Conservation (phyloP, 2,113 vertebrate genomes). For the Bagarius yarrelli region DNA sequence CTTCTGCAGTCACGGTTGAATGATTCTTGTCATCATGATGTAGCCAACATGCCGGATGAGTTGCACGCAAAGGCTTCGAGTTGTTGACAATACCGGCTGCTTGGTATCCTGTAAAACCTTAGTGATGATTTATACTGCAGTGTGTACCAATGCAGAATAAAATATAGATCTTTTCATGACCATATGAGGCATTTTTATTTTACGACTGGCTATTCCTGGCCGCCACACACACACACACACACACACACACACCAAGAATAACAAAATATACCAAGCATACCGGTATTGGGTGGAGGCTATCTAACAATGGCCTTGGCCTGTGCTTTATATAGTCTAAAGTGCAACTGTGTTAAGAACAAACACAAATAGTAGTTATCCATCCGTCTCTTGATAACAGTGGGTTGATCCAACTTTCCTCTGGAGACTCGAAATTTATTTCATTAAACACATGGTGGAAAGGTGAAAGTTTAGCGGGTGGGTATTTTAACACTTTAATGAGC, state of each 20-base stretch:
- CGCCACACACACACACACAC: neutral
- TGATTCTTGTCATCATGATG: slow-evolving; percentile 21
- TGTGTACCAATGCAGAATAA: neutral
- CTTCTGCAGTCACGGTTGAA: slow-evolving; percentile 12
- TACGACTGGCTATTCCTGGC: neutral
- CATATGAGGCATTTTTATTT: too few species aligned
- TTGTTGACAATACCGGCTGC: too few species aligned
- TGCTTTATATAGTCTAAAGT: slow-evolving; percentile 29
- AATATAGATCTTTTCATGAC: neutral
- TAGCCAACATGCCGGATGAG: slow-evolving; percentile 10
- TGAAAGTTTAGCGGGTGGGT: slow-evolving; percentile 43
- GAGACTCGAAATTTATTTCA: neutral
- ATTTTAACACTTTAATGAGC: slow-evolving; percentile 35
- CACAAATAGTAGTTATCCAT: neutral
- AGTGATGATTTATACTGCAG: neutral
- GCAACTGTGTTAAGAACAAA: neutral
- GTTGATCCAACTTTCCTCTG: neutral
- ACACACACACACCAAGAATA: neutral
- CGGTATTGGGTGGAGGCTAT: slow-evolving; percentile 16
- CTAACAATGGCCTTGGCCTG: slow-evolving; percentile 16
- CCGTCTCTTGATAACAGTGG: neutral
- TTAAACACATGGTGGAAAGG: slow-evolving; percentile 33
- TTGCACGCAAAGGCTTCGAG: neutral
- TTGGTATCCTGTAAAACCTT: neutral
- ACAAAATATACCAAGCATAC: slow-evolving; percentile 16